These are phyloP conservation scores for Plutella xylostella DNA, from an alignment of 2,888 invertebrate species.

Conservation along the genomic window DNA sequence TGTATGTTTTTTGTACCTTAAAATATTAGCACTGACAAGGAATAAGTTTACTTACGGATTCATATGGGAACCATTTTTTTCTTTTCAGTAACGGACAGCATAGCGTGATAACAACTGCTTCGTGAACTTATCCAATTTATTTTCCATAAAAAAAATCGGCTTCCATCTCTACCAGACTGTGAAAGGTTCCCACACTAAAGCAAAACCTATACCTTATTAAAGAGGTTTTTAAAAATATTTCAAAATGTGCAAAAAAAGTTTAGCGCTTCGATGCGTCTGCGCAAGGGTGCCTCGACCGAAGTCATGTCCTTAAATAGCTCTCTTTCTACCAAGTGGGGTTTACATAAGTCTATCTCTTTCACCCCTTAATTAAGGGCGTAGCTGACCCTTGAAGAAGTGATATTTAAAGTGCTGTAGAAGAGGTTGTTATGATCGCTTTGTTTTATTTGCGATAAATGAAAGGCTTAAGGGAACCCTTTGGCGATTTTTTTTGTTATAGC, in stretches of 20 bases:
- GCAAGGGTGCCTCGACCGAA: conserved; percentile 40
- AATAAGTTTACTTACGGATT: too few relatives aligned
- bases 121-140: too few relatives aligned
- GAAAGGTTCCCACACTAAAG: conserved; percentile 44
- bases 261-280: conserved; percentile 34
- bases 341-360: conserved; percentile 27
- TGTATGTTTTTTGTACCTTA: not conserved
- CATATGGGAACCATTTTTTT: too few relatives aligned
- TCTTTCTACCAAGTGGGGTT: conserved; percentile 23
- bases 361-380: conserved; percentile 52
- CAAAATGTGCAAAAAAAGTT: conserved; percentile 48
- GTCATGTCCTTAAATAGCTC: conserved; percentile 17
- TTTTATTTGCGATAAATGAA: conserved; percentile 28
- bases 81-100: too few relatives aligned
- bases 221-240: conserved; percentile 24
- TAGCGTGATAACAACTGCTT: too few relatives aligned
- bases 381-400: conserved; percentile 49
- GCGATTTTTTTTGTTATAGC: conserved; percentile 20
- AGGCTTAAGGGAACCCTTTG: conserved; percentile 34
- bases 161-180: conserved; percentile 47
- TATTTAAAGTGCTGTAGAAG: conserved; percentile 47
- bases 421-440: conserved; percentile 56
- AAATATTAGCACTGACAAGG: not conserved
- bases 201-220: conserved; percentile 12
- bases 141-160: not conserved